These are phyloP conservation scores for Asarcornis scutulata DNA, from an alignment of 2,113 vertebrate genomes.

Conservation along the genomic window DNA sequence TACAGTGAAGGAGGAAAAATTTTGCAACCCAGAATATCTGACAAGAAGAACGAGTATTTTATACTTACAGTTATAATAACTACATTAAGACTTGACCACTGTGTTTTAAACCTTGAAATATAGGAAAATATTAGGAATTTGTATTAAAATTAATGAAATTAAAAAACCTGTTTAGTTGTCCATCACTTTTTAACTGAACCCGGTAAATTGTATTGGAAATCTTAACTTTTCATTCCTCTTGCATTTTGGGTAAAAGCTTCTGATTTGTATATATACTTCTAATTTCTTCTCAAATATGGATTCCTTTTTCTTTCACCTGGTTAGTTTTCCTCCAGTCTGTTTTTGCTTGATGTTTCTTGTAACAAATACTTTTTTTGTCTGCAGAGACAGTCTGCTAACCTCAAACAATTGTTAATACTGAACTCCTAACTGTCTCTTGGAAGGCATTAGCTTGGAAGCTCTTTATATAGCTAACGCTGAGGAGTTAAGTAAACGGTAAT, in stretches of 20 bases:
- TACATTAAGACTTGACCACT: background rate
- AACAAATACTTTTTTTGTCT: background rate
- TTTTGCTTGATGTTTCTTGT: background rate
- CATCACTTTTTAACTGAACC: background rate
- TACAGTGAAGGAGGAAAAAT: background rate
- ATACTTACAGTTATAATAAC: background rate
- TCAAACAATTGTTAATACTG: background rate
- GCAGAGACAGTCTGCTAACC: background rate
- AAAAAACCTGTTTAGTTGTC: background rate
- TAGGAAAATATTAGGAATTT: background rate
- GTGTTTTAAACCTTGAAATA: background rate
- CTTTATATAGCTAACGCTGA: constrained; percentile 41
- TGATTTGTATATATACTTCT: background rate
- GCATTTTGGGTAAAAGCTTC: background rate
- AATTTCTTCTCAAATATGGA: background rate
- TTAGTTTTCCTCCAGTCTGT: background rate
- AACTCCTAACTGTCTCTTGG: background rate
- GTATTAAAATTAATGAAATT: background rate
- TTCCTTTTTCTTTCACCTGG: background rate
- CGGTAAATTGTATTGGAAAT: background rate
- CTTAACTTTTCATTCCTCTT: background rate
- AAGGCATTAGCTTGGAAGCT: constrained; percentile 44
- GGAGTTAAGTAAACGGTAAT: constrained; percentile 61
- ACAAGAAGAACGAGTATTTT: background rate
- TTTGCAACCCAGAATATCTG: background rate